These are phyloP conservation scores for Karalla daura DNA, from an alignment of 2,797 vertebrate species.

Conservation along the genomic window DNA sequence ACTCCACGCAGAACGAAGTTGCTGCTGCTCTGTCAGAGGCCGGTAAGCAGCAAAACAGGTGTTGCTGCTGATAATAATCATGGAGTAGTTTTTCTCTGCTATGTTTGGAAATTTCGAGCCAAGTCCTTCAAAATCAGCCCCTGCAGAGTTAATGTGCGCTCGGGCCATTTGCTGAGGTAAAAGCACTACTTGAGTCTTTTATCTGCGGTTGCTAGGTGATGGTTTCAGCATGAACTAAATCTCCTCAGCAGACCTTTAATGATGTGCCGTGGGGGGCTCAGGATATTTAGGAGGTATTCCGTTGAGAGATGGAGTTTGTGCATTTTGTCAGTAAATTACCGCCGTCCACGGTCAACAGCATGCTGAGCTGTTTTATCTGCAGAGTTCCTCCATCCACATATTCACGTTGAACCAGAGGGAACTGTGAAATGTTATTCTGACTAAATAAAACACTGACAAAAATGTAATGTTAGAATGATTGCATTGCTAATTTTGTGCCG, in stretches of 20 bases:
- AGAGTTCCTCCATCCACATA: too few relatives aligned
- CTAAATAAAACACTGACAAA: not conserved
- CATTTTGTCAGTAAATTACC: conserved; percentile 16
- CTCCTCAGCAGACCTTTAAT: conserved; percentile 35
- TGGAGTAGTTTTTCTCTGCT: too few relatives aligned
- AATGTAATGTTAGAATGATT: too few relatives aligned
- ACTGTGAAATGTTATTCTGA: not conserved
- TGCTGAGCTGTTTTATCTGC: conserved; percentile 2
- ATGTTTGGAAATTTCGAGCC: conserved; percentile 41
- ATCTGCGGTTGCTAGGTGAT: conserved; percentile 65
- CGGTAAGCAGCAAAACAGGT: conserved; percentile 78
- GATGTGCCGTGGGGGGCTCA: conserved; percentile 16
- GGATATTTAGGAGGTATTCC: conserved; percentile 21
- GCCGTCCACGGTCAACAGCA: conserved; percentile 2
- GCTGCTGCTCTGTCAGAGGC: conserved; percentile 92
- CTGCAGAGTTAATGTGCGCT: conserved; percentile 40
- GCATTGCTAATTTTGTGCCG: too few relatives aligned
- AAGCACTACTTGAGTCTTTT: conserved; percentile 31
- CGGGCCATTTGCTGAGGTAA: conserved; percentile 42
- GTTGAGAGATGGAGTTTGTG: not conserved
- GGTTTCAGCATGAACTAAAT: conserved; percentile 42
- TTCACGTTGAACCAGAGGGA: not conserved
- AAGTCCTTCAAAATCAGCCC: conserved; percentile 22
- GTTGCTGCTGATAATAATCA: too few relatives aligned
- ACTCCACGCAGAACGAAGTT: conserved; percentile 96